Conservation (phyloP, 2,797 vertebrate genomes). For the Amazona ochrocephala region DNA sequence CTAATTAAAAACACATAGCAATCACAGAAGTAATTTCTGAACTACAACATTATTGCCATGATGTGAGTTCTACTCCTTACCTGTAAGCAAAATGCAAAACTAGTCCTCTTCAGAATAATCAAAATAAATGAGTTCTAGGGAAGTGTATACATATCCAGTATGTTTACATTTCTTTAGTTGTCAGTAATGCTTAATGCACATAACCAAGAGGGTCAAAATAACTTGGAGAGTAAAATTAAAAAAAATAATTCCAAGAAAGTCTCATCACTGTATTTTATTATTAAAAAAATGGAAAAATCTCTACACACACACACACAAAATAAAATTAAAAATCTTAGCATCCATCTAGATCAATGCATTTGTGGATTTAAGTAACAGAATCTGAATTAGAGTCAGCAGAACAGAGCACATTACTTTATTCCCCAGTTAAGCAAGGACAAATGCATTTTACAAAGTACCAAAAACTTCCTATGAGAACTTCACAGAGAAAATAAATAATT, state of each 20-base stretch:
- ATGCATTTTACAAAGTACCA: slow-evolving; percentile 19
- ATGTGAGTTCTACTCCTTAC: neutral
- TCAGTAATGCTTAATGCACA: neutral
- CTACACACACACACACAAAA: neutral
- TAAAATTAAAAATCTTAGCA: neutral
- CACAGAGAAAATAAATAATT: slow-evolving; percentile 16
- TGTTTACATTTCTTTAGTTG: neutral
- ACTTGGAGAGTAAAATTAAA: neutral
- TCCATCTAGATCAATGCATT: neutral
- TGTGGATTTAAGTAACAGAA: neutral
- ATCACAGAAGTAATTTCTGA: neutral
- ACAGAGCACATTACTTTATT: neutral
- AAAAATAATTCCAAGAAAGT: neutral
- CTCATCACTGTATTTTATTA: neutral
- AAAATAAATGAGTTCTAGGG: neutral
- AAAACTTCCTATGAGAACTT: slow-evolving; percentile 18
- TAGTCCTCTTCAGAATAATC: neutral
- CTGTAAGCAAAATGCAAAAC: neutral
- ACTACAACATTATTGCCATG: neutral
- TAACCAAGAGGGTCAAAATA: neutral
- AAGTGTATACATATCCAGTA: neutral
- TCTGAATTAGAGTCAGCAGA: neutral
- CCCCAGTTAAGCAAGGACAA: slow-evolving; percentile 40
- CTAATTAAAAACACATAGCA: neutral
- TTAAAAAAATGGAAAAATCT: neutral